Conservation (phyloP, 2,113 vertebrate genomes). For the Carassius carassius region DNA sequence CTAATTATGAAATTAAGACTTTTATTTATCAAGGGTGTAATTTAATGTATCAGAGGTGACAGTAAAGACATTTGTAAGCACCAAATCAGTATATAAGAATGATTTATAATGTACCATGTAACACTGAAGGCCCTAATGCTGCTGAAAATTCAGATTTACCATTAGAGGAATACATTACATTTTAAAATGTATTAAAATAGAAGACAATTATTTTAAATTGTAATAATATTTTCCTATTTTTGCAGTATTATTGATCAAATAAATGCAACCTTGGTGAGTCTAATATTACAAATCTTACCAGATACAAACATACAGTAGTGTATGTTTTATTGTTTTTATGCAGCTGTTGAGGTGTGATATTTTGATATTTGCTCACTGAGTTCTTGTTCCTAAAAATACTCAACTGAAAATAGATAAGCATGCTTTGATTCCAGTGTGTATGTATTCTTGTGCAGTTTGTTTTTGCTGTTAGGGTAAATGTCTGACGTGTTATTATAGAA, state of each 20-base stretch:
- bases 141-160: background rate
- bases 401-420: constrained; percentile 26
- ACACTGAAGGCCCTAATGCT: background rate
- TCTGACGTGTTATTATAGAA: constrained; percentile 3
- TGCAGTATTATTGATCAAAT: background rate
- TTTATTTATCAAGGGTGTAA: background rate
- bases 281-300: background rate
- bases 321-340: background rate
- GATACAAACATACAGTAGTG: background rate
- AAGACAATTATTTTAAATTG: background rate
- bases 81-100: background rate
- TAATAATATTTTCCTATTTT: background rate
- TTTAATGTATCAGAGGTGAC: background rate
- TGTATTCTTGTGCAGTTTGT: background rate
- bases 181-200: background rate
- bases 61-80: background rate
- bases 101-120: background rate
- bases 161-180: background rate
- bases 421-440: constrained; percentile 11
- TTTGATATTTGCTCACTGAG: constrained; percentile 14
- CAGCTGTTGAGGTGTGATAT: constrained; percentile 28
- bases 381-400: constrained; percentile 9
- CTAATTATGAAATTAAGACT: background rate
- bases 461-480: constrained; percentile 29
- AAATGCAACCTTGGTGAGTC: background rate